Conservation (phyloP, 2,113 vertebrate species). For the Tupaia chinensis region DNA sequence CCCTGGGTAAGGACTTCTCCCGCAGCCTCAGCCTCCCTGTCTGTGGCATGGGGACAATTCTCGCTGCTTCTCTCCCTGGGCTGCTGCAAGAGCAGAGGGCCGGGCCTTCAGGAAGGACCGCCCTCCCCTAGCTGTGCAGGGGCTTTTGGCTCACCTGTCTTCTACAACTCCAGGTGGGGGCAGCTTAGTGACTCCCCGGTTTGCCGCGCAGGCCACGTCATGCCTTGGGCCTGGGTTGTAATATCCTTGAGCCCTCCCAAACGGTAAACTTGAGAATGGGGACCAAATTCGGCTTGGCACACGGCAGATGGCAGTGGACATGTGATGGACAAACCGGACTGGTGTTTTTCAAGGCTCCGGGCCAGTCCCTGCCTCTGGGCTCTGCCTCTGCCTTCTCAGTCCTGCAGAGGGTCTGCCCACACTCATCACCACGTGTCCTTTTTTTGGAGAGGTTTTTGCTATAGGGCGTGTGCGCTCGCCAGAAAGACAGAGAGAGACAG, state of each 20-base stretch:
- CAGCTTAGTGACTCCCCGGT: accelerated
- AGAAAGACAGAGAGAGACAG: too few relatives aligned
- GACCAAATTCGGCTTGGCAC: neutral
- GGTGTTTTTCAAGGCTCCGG: neutral
- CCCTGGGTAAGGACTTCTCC: neutral
- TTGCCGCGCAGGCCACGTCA: neutral
- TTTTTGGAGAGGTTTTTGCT: neutral
- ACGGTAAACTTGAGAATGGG: neutral
- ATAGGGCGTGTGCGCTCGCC: too few relatives aligned
- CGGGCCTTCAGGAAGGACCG: neutral
- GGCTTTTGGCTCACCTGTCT: neutral
- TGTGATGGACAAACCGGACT: neutral
- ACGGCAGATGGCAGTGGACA: neutral
- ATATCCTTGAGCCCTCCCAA: neutral
- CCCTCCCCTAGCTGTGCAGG: neutral
- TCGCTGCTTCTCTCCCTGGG: neutral
- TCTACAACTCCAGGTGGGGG: neutral
- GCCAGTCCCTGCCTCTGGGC: neutral
- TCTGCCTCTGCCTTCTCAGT: neutral
- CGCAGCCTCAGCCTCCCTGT: neutral
- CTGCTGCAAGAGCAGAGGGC: neutral
- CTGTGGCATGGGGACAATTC: neutral
- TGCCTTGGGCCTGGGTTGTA: neutral
- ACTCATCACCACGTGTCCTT: neutral
- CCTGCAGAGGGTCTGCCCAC: neutral